Base-by-base conservation (phyloP, 64 coral and sea anemone species). In the Astreopora myriophthalma region DNA sequence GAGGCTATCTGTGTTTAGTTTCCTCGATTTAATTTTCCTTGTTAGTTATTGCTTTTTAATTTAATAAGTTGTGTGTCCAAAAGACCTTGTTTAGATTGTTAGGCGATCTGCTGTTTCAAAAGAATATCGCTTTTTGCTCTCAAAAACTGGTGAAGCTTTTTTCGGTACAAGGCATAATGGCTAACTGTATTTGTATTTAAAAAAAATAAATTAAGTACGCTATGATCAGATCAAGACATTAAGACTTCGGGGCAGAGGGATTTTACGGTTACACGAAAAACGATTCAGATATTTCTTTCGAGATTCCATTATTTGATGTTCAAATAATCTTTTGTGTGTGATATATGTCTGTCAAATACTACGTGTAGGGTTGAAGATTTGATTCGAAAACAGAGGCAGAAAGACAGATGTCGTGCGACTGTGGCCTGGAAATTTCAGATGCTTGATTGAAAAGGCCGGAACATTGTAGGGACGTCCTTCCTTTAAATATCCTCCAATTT, bases 41-140 rank as follows among this genome's bases (percentile, higher is more conserved):
- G 30, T 38, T 83, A 83, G 30, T 38, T 83, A 83, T 61, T 83
- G 79, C 79, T 83, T 83, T 83, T 65, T 65, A 83, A 83, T 83
- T 63, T 34, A 83, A 83, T 65, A 63, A 83, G 8, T 9, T 83
- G 31, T n/a, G 35, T 83, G 79, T 83, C 33, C 22, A 76, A 49
- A 79, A 63, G n/a, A 39, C 28, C 57, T 83, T 83, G 79, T 83
- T 83, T 64, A 33, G 20, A 83, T 62, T 31, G 31, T 83, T 38
- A 64, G 22, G 20, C 5, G 11, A 63, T 83, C 57, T 30, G n/a
- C 25, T 46, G 30, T 20, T 62, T 62, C 20, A 78, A 22, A 38
- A 9, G 34, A 26, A 64, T 34, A 4, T 16, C 4, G 5, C 3
- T 60, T 51, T 33, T 26, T 10, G 20, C 44, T 13, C 17, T 1